Evolutionary conservation across 2,888 invertebrate genomes (phyloP), one percentile per base, ranked within the genome.

Genomic region (Drosophila nr. perissopoda): DNA sequence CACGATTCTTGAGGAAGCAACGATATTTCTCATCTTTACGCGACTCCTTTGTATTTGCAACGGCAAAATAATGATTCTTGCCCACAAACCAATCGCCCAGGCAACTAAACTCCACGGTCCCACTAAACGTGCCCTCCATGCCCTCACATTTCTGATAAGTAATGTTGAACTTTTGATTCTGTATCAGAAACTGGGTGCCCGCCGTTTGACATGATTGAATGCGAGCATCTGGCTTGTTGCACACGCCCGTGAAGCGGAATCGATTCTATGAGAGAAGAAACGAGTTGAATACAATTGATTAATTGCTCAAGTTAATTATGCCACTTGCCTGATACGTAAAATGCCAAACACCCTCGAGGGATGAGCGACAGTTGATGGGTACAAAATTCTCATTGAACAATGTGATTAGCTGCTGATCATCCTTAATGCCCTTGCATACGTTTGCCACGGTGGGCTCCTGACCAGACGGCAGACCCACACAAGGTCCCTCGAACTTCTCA

Each of bases 1-100:
- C 98, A 90, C 98, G 95, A 95, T 98, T 98, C 91, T 97, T 97
- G 54, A 98, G 94, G 93, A 99, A 98, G 92, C 99, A 99, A 48
- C 99, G 95, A 92, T 98, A 99, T 91, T 97, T 97, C 92, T 99
- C 98, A 93, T 99, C 98, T 92, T 97, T 97, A 86, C 98, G 95
- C 10, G 98, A 98, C 93, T 99, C 98, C 89, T 98, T 98, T 0
- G 98, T 98, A 91, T 99, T 99, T 10, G 98, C 98, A n/a, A 99
- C 98, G 63, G 98, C 99, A 93, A 99, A 98, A 93, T 97, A 99
- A 91, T 98, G 98, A 93, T 99, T 98, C 91, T 98, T 98, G 18
- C 96, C 97, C 33, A 98, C 96, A 93, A 98, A 98, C 98, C 98
- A 98, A 94, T 98, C 98, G 1, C 98, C 98, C 72, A 98, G 94